Percentiles rank a stretch among this genome's conserved stretches.
These are phyloP conservation scores for Ameiurus melas DNA, from an alignment of 2,113 vertebrate genomes.

Conservation along the genomic window DNA sequence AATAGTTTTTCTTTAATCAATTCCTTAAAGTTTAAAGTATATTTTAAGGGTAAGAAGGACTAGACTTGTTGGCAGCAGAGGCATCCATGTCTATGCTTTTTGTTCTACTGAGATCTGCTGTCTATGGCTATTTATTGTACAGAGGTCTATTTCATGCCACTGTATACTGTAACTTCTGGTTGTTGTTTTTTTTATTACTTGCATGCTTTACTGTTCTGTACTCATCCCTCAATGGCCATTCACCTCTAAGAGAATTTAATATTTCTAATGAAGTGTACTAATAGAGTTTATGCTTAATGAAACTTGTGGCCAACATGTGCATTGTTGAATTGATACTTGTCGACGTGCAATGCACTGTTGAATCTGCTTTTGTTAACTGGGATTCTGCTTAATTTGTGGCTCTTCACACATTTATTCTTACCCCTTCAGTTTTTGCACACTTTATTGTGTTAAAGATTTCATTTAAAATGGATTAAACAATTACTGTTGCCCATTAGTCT, in stretches of 20 bases:
- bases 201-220: neutral
- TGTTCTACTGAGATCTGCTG: neutral
- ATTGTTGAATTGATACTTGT: neutral
- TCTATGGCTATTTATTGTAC: neutral
- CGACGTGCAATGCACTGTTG: neutral
- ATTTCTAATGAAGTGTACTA: too few species aligned
- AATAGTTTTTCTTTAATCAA: neutral
- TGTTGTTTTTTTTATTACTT: neutral
- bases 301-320: neutral
- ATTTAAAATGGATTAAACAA: neutral
- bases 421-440: neutral
- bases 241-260: neutral
- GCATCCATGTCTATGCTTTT: neutral
- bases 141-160: neutral
- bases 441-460: neutral
- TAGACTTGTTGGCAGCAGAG: neutral
- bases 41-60: neutral
- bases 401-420: too few species aligned
- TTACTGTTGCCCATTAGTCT: neutral
- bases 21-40: neutral
- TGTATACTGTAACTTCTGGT: neutral
- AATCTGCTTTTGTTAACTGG: neutral
- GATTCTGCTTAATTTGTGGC: neutral
- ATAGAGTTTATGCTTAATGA: neutral
- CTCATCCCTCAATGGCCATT: neutral